Conservation (phyloP, 23 tunicate genomes). For the Phallusia fumigata region DNA sequence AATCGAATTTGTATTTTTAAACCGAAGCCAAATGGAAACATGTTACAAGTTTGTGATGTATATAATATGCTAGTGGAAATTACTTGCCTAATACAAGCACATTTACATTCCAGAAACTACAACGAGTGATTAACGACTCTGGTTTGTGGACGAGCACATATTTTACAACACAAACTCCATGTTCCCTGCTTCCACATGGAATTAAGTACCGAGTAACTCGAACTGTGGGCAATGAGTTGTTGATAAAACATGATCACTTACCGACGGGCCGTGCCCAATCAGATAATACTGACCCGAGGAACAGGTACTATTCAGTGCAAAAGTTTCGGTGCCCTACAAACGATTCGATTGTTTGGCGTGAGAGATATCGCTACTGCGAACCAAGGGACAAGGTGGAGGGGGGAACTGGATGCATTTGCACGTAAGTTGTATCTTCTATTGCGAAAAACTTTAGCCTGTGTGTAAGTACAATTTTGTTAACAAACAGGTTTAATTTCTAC, state of each 20-base stretch:
- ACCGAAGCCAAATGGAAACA: too few relatives aligned
- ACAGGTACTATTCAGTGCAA: background rate
- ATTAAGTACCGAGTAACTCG: background rate
- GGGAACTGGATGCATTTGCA: background rate
- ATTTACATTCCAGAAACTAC: background rate
- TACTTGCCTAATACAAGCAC: too few relatives aligned
- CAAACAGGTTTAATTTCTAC: too few relatives aligned
- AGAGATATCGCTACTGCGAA: background rate
- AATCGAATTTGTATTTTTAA: too few relatives aligned
- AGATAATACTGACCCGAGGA: background rate
- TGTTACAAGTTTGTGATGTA: too few relatives aligned
- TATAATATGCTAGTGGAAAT: too few relatives aligned
- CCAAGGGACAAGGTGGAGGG: background rate
- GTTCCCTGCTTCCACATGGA: background rate
- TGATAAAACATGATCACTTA: background rate
- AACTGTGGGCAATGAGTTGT: background rate
- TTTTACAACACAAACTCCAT: background rate
- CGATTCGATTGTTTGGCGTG: background rate
- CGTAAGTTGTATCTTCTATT: background rate
- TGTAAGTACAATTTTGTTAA: too few relatives aligned
- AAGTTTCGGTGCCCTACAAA: background rate
- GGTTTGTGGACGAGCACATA: constrained; percentile 8
- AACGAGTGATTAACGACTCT: background rate
- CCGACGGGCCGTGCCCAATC: background rate
- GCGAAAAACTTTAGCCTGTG: background rate